phyloP scores from a whole-genome alignment of 30 jellyfish, hydroid and myxozoan species.

The Turritopsis dohrnii region DNA sequence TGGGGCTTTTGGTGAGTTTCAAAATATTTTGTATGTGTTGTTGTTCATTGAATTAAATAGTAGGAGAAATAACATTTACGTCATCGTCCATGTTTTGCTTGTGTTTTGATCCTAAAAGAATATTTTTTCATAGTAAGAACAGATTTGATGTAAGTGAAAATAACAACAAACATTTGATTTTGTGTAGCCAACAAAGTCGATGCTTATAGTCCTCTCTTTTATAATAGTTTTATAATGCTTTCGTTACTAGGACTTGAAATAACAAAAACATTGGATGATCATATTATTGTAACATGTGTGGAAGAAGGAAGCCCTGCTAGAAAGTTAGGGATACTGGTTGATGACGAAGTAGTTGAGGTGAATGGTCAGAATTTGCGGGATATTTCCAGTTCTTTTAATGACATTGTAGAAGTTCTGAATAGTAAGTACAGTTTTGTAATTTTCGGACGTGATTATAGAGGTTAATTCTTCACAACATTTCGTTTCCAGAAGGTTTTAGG shows the following conservation, averaged over 20 bases:
- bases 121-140: neutral
- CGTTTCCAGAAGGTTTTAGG: too few relatives aligned
- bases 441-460: too few relatives aligned
- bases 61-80: neutral
- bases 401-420: slow-evolving; percentile 39
- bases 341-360: slow-evolving; percentile 63
- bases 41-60: neutral
- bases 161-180: neutral
- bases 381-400: slow-evolving; percentile 19
- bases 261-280: slow-evolving; percentile 32
- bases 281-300: slow-evolving; percentile 64
- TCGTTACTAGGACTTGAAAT: slow-evolving; percentile 54
- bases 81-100: too few relatives aligned
- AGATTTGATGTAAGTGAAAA: neutral
- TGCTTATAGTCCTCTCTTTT: neutral
- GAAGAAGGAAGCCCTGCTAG: slow-evolving; percentile 97
- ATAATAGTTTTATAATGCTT: neutral
- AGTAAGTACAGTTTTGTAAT: slow-evolving; percentile 37
- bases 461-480: too few relatives aligned
- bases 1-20: slow-evolving; percentile 73
- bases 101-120: slow-evolving; percentile 10
- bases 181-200: neutral
- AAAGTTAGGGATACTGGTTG: slow-evolving; percentile 61
- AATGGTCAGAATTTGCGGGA: slow-evolving; percentile 57
- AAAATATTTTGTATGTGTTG: neutral